Evolutionary conservation across 2,113 vertebrate genomes (phyloP), one percentile per base, ranked within the genome.

Genomic region (Sturnira hondurensis): DNA sequence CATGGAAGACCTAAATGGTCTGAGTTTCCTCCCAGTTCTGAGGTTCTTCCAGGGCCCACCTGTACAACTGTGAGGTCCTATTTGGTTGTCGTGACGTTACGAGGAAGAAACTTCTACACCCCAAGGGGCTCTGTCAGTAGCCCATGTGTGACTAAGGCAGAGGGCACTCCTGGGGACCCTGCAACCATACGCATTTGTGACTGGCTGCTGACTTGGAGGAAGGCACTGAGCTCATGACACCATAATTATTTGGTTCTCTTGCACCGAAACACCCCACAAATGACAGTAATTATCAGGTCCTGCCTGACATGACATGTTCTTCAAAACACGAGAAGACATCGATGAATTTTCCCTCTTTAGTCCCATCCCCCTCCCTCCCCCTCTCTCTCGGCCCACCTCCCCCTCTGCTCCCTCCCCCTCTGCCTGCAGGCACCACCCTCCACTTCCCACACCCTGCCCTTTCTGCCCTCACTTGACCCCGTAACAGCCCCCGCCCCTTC

Each of bases 281-380:
- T 95, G 96, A 97, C 89, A 93, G 68, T 97, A 97, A 98, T 97
- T 97, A 98, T 80, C 95, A 93, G 95, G 52, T 70, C 77, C 91
- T 96, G 41, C 38, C 54, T 80, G 50, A 41, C 16, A 13, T 87
- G 94, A 92, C 56, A 93, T 77, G 93, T 97, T 92, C 93, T 97
- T 68, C 67, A 16, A 89, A 91, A 96, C 82, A 61, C 5, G 93
- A 67, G 68, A 78, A 86, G 90, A 61, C 2, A 10, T 67, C 96
- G 85, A 33, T 12, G 88, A 89, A 73, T 93, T 31, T 43, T 81
- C 67, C 74, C 84, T 87, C 8, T 88, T 19, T 15, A 24, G 41
- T 77, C 67, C 45, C 22, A 45, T 31, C 73, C 50, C 0, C 24
- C 50, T 52, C 50, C 43, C 70, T 45, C 67, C 67, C 5, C 13